A percentile compares a stretch with the other conserved stretches of the same genome.
Evolutionary conservation across 1,140 invertebrate species (phyloP).

Genomic region (Drosophila suzukii): DNA sequence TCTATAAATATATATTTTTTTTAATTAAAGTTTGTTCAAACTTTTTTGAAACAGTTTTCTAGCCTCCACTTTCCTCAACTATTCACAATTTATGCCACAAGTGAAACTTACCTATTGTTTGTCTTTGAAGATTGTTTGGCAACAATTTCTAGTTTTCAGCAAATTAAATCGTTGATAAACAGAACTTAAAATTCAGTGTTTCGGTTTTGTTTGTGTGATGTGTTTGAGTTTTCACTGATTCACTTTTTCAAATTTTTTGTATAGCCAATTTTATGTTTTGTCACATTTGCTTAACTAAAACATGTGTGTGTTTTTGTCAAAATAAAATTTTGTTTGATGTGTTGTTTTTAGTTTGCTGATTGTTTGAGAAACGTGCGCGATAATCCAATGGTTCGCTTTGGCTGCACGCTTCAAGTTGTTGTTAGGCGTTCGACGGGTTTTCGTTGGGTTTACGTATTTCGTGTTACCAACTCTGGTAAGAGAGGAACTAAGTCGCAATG

Average conservation of each 20-base stretch:
- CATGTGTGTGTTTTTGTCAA: slow-evolving; percentile 36
- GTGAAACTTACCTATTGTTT: slow-evolving; percentile 45
- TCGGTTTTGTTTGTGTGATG: slow-evolving; percentile 31
- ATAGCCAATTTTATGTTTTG: slow-evolving; percentile 56
- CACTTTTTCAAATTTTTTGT: slow-evolving; percentile 28
- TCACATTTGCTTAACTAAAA: slow-evolving; percentile 53
- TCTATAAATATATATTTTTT: neutral
- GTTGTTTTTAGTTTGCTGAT: slow-evolving; percentile 18
- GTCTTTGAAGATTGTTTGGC: slow-evolving; percentile 23
- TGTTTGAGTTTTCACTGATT: slow-evolving; percentile 34
- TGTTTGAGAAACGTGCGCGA: slow-evolving; percentile 79
- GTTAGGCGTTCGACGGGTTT: slow-evolving; percentile 48
- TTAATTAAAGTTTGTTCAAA: slow-evolving; percentile 2
- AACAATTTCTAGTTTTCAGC: slow-evolving; percentile 31
- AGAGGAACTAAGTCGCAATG: slow-evolving; percentile 29
- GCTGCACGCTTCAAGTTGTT: slow-evolving; percentile 83
- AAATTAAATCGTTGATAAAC: slow-evolving; percentile 16
- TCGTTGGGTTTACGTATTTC: slow-evolving; percentile 59
- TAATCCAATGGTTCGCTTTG: slow-evolving; percentile 84
- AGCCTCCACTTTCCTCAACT: neutral
- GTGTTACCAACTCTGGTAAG: slow-evolving; percentile 34
- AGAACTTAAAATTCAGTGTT: slow-evolving; percentile 33
- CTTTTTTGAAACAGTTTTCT: neutral
- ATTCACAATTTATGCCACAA: slow-evolving; percentile 8
- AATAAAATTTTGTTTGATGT: slow-evolving; percentile 43